Percentiles rank a stretch among this genome's conserved stretches.
phyloP scores from a whole-genome alignment of 2,888 invertebrate species.

The Saturnia pavonia region DNA sequence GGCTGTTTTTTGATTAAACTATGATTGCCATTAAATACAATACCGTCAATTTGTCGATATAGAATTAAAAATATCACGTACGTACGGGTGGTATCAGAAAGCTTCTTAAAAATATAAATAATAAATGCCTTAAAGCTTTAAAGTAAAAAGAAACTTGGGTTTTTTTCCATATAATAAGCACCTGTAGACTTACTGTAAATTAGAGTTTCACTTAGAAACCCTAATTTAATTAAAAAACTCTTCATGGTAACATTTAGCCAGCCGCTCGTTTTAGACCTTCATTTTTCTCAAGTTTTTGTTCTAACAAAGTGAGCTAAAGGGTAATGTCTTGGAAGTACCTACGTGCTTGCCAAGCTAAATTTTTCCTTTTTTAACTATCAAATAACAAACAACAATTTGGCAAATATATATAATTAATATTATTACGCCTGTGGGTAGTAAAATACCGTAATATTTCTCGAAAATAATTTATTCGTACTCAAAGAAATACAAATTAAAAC shows the following conservation, averaged over 20 bases:
- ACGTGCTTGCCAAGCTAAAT: constrained; percentile 2
- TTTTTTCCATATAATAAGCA: constrained; percentile 22
- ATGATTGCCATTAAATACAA: no score
- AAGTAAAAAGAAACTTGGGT: background rate
- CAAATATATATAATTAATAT: no score
- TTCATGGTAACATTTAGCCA: constrained; percentile 29
- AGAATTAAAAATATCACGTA: no score
- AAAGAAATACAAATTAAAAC: no score
- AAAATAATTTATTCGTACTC: no score
- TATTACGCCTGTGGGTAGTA: no score
- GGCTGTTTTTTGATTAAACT: no score
- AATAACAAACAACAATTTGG: no score
- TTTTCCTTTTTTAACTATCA: background rate
- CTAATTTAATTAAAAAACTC: constrained; percentile 39
- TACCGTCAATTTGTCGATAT: no score
- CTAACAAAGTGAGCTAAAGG: constrained; percentile 16
- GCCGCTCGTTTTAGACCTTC: constrained; percentile 25
- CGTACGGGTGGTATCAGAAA: no score
- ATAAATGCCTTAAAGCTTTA: background rate
- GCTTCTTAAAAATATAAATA: no score
- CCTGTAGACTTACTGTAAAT: constrained; percentile 28
- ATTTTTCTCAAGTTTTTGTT: constrained; percentile 29
- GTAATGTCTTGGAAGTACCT: constrained; percentile 16
- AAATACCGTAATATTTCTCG: no score
- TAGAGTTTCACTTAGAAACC: constrained; percentile 28